Evolutionary conservation across 2,113 vertebrate species (phyloP), one percentile per base, ranked within the genome.

Genomic region (Xenopus laevis): DNA sequence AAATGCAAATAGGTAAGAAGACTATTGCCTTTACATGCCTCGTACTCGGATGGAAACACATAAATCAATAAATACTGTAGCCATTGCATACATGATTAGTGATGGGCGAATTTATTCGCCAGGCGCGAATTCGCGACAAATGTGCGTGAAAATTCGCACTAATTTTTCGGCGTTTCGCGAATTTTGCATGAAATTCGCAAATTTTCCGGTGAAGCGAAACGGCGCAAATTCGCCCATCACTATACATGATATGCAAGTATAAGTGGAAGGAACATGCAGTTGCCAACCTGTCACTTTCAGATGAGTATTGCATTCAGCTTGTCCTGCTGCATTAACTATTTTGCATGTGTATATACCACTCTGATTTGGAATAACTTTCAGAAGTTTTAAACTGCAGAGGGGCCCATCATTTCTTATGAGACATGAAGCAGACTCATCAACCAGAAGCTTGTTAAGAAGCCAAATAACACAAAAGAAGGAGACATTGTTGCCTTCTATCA

Each of bases 251-350:
- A 84, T 71, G 78, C 76, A 86, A 0, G 70, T 40, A 40, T 27
- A 27, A 4, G 23, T 74, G 81, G 80, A 89, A 88, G 74, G 86
- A 95, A 88, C 96, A 98, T 96, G 94, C 95, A 95, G 87, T 91
- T 96, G 92, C 93, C 91, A 94, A 94, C 91, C 93, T 95, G 87
- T 90, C 86, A 89, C 83, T 82, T 83, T 86, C 67, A 88, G 79
- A 73, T 77, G 87, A 80, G 85, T 88, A 88, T 84, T 90, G 91
- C 84, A 84, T 86, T 90, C 86, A 83, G 86, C 87, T 84, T 93
- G 87, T 83, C 82, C 84, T 75, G 88, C 86, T 86, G 89, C 88
- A 87, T 80, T 89, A 84, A 90, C 74, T 83, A 82, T 83, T 92
- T 88, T 91, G 90, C 85, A 92, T 81, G 87, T 83, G 86, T 89